These are phyloP conservation scores for Cynoglossus semilaevis DNA, from an alignment of 2,113 vertebrate genomes.

Conservation along the genomic window DNA sequence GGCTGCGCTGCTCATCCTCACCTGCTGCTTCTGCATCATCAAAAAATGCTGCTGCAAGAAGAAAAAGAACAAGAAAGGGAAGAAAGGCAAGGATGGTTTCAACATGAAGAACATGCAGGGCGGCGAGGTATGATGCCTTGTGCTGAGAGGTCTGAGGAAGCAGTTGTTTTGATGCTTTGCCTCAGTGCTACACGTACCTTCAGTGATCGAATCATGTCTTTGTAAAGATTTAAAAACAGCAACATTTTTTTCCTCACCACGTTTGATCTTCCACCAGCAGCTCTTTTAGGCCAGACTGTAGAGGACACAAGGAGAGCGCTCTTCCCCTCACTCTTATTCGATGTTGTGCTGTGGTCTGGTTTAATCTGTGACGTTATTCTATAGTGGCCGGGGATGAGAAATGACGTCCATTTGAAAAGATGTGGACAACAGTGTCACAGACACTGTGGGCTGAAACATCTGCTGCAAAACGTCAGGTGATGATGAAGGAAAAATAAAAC, in stretches of 20 bases:
- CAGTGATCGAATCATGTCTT: conserved; percentile 12
- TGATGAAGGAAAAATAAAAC: too few species aligned
- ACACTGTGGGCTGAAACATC: too few species aligned
- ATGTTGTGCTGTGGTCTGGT: conserved; percentile 67
- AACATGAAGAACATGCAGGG: conserved; percentile 98
- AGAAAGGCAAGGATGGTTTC: conserved; percentile 93
- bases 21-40: conserved; percentile 98
- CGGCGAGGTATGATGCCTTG: conserved; percentile 71
- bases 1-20: conserved; percentile 87
- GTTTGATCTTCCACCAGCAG: conserved; percentile 63
- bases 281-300: conserved; percentile 55
- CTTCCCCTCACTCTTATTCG: conserved; percentile 55
- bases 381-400: conserved; percentile 69
- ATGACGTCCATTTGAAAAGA: conserved; percentile 58
- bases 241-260: conserved; percentile 41
- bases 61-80: conserved; percentile 97
- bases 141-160: neutral
- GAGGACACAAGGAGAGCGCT: conserved; percentile 69
- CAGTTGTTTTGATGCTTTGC: conserved; percentile 3
- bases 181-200: neutral
- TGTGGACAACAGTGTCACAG: conserved; percentile 30
- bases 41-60: conserved; percentile 99
- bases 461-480: too few species aligned
- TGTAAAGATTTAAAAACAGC: neutral
- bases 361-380: conserved; percentile 58